Evolutionary conservation across 2,888 invertebrate genomes (phyloP).

Genomic region (Agriopis leucophaearia): DNA sequence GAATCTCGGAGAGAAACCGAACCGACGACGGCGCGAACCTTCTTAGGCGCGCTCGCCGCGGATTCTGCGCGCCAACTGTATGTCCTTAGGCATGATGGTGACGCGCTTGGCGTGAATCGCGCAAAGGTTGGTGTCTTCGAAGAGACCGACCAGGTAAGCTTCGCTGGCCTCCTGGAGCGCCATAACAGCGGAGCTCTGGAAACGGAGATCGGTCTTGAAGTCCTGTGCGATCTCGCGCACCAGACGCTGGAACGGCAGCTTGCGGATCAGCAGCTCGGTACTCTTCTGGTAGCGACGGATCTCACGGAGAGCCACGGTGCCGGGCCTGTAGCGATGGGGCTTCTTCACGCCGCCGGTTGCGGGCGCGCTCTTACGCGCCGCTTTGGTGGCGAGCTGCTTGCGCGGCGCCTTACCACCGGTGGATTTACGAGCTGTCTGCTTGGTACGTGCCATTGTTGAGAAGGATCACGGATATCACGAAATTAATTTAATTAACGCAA

Average conservation of each 20-base stretch:
- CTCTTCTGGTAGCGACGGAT: conserved; percentile 96
- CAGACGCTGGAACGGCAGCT: conserved; percentile 59
- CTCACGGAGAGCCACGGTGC: conserved; percentile 96
- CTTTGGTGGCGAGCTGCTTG: conserved; percentile 94
- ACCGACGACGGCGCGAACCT: too few relatives aligned
- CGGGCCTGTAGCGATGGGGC: conserved; percentile 93
- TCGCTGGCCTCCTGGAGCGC: too few relatives aligned
- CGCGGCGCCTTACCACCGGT: conserved; percentile 96
- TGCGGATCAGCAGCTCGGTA: conserved; percentile 95
- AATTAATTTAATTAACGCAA: background rate
- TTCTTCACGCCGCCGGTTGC: conserved; percentile 95
- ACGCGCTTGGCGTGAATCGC: too few relatives aligned
- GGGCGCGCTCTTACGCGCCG: conserved; percentile 92
- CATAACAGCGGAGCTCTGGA: too few relatives aligned
- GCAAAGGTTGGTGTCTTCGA: too few relatives aligned
- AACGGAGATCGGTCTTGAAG: too few relatives aligned
- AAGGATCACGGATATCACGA: background rate
- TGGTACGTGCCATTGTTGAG: conserved; percentile 87
- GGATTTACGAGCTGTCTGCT: conserved; percentile 96
- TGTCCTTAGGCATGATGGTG: conserved; percentile 59
- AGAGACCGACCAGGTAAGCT: too few relatives aligned
- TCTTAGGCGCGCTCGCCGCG: conserved; percentile 37
- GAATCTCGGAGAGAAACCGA: too few relatives aligned
- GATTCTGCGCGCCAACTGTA: conserved; percentile 79
- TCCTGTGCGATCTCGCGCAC: too few relatives aligned